Evolutionary conservation across 2,888 invertebrate genomes (phyloP).

Genomic region (Lasioglossum pauxillum): DNA sequence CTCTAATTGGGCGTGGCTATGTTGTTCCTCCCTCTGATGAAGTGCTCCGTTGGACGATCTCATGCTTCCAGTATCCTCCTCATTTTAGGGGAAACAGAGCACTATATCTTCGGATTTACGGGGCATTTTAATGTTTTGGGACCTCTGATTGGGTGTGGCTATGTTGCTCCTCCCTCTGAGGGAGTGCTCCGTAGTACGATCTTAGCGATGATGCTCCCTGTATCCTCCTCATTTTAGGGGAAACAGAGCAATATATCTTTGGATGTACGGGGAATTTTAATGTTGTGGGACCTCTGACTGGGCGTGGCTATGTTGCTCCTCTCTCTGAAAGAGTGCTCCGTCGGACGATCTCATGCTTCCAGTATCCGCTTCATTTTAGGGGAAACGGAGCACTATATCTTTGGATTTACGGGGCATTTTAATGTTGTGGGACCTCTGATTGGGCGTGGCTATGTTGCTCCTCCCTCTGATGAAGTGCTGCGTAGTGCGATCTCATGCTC

Average conservation of each 20-base stretch:
- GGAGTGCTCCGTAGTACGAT: neutral
- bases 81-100: neutral
- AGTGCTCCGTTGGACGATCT: too few relatives aligned
- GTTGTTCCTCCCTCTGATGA: neutral
- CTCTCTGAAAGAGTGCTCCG: rapidly evolving
- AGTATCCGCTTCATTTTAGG: too few relatives aligned
- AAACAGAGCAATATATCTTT: too few relatives aligned
- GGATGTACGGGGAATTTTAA: too few relatives aligned
- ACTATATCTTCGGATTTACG: too few relatives aligned
- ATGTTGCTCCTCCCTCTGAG: neutral
- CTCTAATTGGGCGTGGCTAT: neutral
- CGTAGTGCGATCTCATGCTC: too few relatives aligned
- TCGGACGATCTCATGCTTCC: neutral
- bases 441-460: neutral
- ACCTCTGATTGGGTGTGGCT: neutral
- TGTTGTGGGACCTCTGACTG: too few relatives aligned
- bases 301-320: too few relatives aligned
- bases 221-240: neutral
- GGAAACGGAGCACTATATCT: too few relatives aligned
- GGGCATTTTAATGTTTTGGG: too few relatives aligned
- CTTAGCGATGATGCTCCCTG: rapidly evolving
- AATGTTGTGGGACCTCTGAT: too few relatives aligned
- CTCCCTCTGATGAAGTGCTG: neutral
- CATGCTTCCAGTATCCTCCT: rapidly evolving
- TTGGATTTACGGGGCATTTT: too few relatives aligned